These are phyloP conservation scores for Limanda limanda DNA, from an alignment of 2,113 vertebrate species.

Conservation along the genomic window DNA sequence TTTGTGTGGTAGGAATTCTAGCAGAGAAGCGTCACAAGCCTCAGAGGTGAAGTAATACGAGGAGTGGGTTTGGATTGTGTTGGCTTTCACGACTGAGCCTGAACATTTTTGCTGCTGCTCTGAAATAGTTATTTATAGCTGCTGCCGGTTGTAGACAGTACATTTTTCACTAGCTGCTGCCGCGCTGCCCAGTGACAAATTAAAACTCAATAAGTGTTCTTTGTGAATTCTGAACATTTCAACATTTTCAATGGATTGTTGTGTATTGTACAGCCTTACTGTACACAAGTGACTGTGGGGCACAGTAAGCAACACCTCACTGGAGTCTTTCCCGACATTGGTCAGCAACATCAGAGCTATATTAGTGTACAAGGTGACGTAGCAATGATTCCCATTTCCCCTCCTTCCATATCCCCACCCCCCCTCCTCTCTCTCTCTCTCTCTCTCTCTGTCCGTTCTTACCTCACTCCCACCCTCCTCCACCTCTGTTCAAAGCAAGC, in stretches of 20 bases:
- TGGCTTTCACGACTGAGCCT: conserved; percentile 58
- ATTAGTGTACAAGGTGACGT: conserved; percentile 66
- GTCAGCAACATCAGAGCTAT: conserved; percentile 79
- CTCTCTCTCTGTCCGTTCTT: conserved; percentile 25
- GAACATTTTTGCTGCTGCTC: conserved; percentile 58
- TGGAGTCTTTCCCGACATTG: conserved; percentile 48
- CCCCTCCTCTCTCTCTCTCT: not conserved
- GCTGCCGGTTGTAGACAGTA: conserved; percentile 39
- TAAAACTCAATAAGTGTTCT: not conserved
- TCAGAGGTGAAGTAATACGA: conserved; percentile 60
- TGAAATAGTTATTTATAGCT: conserved; percentile 72
- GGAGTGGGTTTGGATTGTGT: conserved; percentile 44
- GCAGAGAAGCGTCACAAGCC: conserved; percentile 46
- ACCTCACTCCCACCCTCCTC: conserved; percentile 53
- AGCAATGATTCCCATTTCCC: conserved; percentile 45
- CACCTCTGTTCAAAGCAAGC: conserved; percentile 64
- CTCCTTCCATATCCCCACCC: conserved; percentile 24
- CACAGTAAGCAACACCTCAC: conserved; percentile 14
- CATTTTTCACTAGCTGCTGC: conserved; percentile 31
- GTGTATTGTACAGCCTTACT: not conserved
- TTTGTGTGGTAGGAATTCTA: conserved; percentile 30
- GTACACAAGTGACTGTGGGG: not conserved
- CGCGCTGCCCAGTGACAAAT: conserved; percentile 25
- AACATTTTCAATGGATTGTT: not conserved
- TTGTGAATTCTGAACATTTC: not conserved